phyloP scores from a whole-genome alignment of 2,888 invertebrate genomes.

The Drosophila mercatorum region DNA sequence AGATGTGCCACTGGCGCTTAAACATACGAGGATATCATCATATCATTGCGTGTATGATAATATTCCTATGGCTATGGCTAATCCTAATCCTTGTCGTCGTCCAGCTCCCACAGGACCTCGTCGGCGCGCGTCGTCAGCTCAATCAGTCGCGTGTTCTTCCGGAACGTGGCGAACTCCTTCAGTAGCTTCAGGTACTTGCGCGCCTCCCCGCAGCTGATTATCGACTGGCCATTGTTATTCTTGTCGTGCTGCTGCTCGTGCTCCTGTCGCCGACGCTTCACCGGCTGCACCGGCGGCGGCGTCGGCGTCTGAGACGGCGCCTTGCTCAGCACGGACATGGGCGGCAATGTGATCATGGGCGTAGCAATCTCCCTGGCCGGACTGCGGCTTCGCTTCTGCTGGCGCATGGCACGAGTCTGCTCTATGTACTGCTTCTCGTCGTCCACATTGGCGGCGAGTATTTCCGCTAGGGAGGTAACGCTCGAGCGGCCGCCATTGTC shows the following conservation, averaged over 20 bases:
- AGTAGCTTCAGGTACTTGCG: slow-evolving; percentile 81
- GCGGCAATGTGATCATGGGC: slow-evolving; percentile 33
- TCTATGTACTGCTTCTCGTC: slow-evolving; percentile 69
- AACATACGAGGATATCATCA: not conserved
- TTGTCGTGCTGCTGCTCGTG: slow-evolving; percentile 52
- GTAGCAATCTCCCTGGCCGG: slow-evolving; percentile 3
- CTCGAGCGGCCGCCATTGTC: slow-evolving; percentile 66
- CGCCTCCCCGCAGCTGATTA: slow-evolving; percentile 74
- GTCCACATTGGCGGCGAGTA: slow-evolving; percentile 65
- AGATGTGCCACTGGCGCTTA: slow-evolving; percentile 50
- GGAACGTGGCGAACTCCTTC: slow-evolving; percentile 81
- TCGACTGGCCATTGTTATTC: slow-evolving; percentile 40
- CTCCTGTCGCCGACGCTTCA: slow-evolving; percentile 35
- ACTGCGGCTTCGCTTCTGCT: slow-evolving; percentile 40
- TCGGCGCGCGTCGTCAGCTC: slow-evolving; percentile 82
- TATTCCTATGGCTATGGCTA: slow-evolving; percentile 28
- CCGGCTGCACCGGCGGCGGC: not conserved
- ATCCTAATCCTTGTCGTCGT: slow-evolving; percentile 52
- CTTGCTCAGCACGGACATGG: slow-evolving; percentile 52
- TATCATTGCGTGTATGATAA: not conserved
- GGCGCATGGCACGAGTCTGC: slow-evolving; percentile 57
- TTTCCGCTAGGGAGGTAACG: slow-evolving; percentile 67
- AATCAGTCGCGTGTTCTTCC: slow-evolving; percentile 82
- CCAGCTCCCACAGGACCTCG: slow-evolving; percentile 79
- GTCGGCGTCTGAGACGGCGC: slow-evolving; percentile 40